Evolutionary conservation across 1,140 invertebrate species (phyloP).

Genomic region (Saxidomus purpurata): DNA sequence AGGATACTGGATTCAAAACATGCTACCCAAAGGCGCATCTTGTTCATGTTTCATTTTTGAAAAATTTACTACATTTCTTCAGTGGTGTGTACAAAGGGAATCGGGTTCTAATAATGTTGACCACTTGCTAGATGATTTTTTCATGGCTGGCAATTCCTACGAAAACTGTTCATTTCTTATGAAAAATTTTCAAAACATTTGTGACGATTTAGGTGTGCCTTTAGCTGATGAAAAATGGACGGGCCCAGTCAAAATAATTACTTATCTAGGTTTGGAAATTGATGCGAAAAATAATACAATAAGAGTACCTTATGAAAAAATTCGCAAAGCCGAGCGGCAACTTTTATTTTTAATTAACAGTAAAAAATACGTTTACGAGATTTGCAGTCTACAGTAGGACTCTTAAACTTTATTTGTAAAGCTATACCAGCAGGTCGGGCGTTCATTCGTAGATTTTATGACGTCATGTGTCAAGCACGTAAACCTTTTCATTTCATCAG

Average conservation of each 20-base stretch:
- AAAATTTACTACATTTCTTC: background rate
- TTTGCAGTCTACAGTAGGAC: background rate
- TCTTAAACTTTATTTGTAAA: background rate
- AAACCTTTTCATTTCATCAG: background rate
- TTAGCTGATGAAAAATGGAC: background rate
- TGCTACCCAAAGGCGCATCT: background rate
- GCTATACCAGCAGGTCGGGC: too few species aligned
- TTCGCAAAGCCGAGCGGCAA: too few species aligned
- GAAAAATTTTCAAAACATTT: background rate
- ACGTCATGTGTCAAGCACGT: background rate
- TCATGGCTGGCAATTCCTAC: background rate
- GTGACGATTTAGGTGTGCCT: background rate
- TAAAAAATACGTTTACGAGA: background rate
- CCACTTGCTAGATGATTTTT: constrained; percentile 12
- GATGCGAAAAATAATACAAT: background rate
- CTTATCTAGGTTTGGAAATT: background rate
- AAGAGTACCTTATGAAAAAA: too few species aligned
- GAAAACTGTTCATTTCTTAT: background rate
- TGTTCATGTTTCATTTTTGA: background rate
- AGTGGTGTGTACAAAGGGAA: background rate
- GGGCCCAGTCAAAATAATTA: background rate
- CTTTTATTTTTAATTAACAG: too few species aligned
- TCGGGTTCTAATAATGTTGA: background rate
- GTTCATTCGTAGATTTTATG: background rate
- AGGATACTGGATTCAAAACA: background rate